These are phyloP conservation scores for Lepidurus arcticus DNA, from an alignment of 1,140 invertebrate species.

Conservation along the genomic window DNA sequence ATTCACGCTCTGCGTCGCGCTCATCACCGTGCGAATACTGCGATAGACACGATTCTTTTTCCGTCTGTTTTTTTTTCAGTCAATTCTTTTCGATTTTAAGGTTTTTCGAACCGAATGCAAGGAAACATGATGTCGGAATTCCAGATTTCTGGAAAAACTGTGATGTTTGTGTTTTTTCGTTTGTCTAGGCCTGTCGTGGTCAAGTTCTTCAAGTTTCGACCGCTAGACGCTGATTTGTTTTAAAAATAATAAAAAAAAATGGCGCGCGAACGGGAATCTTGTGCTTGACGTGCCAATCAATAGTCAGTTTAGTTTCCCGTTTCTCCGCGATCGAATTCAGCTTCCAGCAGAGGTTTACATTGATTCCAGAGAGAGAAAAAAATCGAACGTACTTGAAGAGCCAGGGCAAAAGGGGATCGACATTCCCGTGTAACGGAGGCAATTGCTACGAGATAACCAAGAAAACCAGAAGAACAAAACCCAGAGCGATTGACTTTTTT, in stretches of 20 bases:
- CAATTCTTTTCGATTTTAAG: neutral
- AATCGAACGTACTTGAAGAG: no score
- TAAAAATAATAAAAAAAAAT: no score
- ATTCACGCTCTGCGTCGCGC: neutral
- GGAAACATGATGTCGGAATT: neutral
- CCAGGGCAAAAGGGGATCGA: no score
- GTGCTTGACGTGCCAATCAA: conserved; percentile 11
- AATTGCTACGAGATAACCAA: no score
- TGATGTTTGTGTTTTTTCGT: conserved; percentile 2
- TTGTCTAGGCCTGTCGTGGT: neutral
- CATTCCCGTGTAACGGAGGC: no score
- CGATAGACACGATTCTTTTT: neutral
- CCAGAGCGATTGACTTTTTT: no score
- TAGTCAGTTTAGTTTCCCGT: neutral
- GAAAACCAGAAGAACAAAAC: no score
- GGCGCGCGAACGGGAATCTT: neutral
- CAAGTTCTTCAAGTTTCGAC: neutral
- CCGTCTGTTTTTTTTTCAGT: neutral
- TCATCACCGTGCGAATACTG: neutral
- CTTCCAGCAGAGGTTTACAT: neutral
- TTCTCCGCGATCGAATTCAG: neutral
- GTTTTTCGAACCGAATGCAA: neutral
- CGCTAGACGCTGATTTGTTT: neutral
- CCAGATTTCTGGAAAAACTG: neutral
- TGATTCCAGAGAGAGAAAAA: no score